A percentile compares a stretch with the other conserved stretches of the same genome.
Evolutionary conservation across 2,888 invertebrate genomes (phyloP).

Genomic region (Ectobius pallidus): DNA sequence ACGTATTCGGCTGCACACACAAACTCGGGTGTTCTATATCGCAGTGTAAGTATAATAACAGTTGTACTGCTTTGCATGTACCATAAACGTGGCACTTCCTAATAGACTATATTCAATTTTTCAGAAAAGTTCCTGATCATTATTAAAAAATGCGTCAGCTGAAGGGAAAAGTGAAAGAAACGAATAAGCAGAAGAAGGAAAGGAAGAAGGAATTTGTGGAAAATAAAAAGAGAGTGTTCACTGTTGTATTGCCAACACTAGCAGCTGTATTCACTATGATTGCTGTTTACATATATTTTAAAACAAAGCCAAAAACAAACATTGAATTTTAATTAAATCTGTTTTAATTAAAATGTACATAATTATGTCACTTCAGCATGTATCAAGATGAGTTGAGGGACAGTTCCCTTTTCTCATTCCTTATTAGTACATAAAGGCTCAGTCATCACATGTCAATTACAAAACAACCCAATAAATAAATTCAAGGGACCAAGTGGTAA

Average conservation of each 20-base stretch:
- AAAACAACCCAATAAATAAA: constrained; percentile 6
- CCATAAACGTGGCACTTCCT: background rate
- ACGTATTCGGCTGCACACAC: no score
- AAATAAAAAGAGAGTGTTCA: constrained; percentile 78
- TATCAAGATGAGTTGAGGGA: background rate
- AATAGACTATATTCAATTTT: constrained; percentile 19
- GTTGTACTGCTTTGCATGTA: no score
- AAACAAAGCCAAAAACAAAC: constrained; percentile 68
- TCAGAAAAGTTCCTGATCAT: constrained; percentile 45
- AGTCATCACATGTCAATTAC: constrained; percentile 22
- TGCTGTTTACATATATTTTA: constrained; percentile 77
- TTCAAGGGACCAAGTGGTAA: constrained; percentile 33
- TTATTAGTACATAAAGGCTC: constrained; percentile 1
- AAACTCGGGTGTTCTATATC: no score
- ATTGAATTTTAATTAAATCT: constrained; percentile 33
- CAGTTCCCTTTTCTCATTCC: background rate
- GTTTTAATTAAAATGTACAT: background rate
- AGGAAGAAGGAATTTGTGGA: constrained; percentile 83
- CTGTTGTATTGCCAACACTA: constrained; percentile 75
- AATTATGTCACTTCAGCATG: background rate
- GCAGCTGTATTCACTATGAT: constrained; percentile 73
- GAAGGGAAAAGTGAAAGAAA: constrained; percentile 82
- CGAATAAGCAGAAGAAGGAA: constrained; percentile 81
- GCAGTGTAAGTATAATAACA: no score
- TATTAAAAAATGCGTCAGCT: constrained; percentile 72